phyloP scores from a whole-genome alignment of 2,797 vertebrate genomes.

The Ceyx erithaca region DNA sequence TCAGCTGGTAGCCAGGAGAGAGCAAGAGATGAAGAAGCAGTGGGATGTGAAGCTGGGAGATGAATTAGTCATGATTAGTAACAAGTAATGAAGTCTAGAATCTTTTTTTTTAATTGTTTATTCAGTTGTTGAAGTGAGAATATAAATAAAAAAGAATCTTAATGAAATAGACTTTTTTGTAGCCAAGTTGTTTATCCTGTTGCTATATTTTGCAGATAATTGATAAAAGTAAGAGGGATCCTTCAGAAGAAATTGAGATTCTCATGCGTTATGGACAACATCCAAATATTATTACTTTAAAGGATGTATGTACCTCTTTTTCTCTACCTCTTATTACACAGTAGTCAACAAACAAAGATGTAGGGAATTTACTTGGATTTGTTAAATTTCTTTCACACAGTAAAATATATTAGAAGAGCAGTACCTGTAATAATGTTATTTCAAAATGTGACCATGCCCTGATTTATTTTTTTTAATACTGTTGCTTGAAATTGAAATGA shows the following conservation, averaged over 20 bases:
- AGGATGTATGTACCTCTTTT: constrained; percentile 86
- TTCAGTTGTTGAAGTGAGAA: background rate
- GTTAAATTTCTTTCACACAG: background rate
- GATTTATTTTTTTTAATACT: background rate
- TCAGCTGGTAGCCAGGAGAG: background rate
- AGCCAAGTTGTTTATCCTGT: background rate
- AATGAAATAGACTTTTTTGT: background rate
- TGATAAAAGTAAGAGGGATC: constrained; percentile 97
- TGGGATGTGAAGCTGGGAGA: background rate
- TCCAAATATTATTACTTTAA: constrained; percentile 97
- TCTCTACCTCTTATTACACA: background rate
- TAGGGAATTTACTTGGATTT: background rate
- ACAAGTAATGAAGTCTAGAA: background rate
- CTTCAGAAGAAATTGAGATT: constrained; percentile 97
- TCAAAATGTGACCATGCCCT: background rate
- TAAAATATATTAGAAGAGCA: background rate
- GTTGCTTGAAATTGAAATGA: background rate
- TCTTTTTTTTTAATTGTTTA: background rate
- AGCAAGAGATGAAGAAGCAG: background rate
- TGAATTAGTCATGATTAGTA: background rate
- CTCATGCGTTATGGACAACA: constrained; percentile 96
- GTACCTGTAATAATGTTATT: accelerated
- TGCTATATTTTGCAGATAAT: constrained; percentile 86
- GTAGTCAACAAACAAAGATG: background rate
- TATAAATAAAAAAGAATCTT: background rate